These are phyloP conservation scores for Calephelis nemesis DNA, from an alignment of 1,140 invertebrate species.

Conservation along the genomic window DNA sequence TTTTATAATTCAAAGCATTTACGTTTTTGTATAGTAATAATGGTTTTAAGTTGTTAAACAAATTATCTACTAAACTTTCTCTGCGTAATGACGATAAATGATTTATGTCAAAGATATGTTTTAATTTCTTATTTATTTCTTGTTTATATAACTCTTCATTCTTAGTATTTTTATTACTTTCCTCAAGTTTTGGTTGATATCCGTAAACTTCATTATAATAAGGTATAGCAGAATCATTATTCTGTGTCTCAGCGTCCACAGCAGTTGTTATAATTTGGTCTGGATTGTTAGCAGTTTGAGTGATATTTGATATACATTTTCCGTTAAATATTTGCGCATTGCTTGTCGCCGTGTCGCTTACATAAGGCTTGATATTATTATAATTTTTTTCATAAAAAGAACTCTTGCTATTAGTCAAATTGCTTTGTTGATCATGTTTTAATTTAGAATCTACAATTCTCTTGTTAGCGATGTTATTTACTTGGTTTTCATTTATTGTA, in stretches of 20 bases:
- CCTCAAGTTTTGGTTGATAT: neutral
- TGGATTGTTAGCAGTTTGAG: neutral
- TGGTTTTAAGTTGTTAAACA: constrained; percentile 17
- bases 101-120: constrained; percentile 15
- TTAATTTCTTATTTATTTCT: constrained; percentile 19
- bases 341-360: neutral
- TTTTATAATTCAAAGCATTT: constrained; percentile 17
- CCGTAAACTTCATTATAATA: neutral
- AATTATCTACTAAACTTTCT: constrained; percentile 9
- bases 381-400: constrained; percentile 2
- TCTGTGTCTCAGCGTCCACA: neutral
- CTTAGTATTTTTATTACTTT: neutral
- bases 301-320: neutral
- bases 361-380: neutral
- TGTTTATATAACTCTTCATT: neutral
- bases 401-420: neutral
- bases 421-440: neutral
- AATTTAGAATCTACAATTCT: neutral
- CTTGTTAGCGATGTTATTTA: neutral
- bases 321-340: neutral
- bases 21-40: constrained; percentile 13
- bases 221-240: neutral
- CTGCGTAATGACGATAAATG: constrained; percentile 16
- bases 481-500: constrained; percentile 9
- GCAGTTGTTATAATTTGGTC: neutral